Percentiles rank a stretch among this genome's conserved stretches.
Evolutionary conservation across 2,113 vertebrate genomes (phyloP).

Genomic region (Scartelaos histophorus): DNA sequence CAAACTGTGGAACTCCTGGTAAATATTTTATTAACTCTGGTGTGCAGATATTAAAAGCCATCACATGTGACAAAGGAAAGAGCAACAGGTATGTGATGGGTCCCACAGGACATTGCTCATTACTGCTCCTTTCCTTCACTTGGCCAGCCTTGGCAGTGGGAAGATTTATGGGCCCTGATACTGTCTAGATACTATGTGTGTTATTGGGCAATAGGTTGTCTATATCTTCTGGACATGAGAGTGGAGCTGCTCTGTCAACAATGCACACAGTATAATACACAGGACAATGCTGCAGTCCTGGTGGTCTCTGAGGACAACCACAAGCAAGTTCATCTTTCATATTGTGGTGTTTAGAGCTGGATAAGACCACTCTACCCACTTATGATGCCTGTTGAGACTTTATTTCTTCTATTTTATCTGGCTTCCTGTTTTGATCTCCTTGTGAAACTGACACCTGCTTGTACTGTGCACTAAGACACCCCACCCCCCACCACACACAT

Average conservation of each 20-base stretch:
- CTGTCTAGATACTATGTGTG: slow-evolving; percentile 23
- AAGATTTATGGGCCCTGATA: slow-evolving; percentile 12
- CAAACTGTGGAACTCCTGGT: background rate
- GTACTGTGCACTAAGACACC: slow-evolving; percentile 6
- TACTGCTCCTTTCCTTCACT: background rate
- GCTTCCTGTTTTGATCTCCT: slow-evolving; percentile 74
- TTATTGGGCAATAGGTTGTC: slow-evolving; percentile 29
- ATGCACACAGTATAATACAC: slow-evolving; percentile 41
- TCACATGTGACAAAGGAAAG: background rate
- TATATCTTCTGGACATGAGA: slow-evolving; percentile 20
- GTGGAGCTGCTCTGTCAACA: slow-evolving; percentile 34
- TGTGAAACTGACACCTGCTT: slow-evolving; percentile 73
- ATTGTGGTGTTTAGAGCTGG: slow-evolving; percentile 43
- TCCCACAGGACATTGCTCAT: slow-evolving; percentile 2
- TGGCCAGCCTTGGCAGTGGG: background rate
- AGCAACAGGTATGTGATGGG: slow-evolving; percentile 2
- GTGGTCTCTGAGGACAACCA: slow-evolving; percentile 29
- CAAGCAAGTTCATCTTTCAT: slow-evolving; percentile 41
- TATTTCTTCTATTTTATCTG: slow-evolving; percentile 69
- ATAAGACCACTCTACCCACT: slow-evolving; percentile 32
- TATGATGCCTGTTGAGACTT: slow-evolving; percentile 45
- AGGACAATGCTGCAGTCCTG: slow-evolving; percentile 36
- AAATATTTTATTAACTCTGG: background rate
- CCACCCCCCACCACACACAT: slow-evolving; percentile 40
- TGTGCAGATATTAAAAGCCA: background rate